phyloP scores from a whole-genome alignment of 2,888 invertebrate species.

The Mellilla xanthometata region DNA sequence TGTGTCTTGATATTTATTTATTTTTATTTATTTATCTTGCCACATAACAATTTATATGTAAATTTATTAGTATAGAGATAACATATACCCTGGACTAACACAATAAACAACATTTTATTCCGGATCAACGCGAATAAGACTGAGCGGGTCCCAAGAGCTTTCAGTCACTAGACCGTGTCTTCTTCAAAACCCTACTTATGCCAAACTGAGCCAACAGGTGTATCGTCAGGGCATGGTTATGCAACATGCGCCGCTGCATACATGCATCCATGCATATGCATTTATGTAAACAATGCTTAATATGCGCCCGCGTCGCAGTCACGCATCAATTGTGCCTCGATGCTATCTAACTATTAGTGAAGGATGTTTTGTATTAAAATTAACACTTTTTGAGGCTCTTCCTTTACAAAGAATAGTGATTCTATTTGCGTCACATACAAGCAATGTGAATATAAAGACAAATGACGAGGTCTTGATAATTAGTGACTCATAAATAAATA shows the following conservation, averaged over 20 bases:
- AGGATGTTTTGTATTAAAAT: slow-evolving; percentile 2
- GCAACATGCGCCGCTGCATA: slow-evolving; percentile 13
- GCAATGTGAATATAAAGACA: too few relatives aligned
- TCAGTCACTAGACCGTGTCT: slow-evolving; percentile 1
- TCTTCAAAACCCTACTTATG: not conserved
- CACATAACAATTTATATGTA: too few relatives aligned
- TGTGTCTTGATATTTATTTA: too few relatives aligned
- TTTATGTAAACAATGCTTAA: slow-evolving; percentile 11
- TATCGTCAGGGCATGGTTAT: slow-evolving; percentile 3
- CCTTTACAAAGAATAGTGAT: not conserved
- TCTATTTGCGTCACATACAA: too few relatives aligned
- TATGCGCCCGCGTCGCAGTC: slow-evolving; percentile 8
- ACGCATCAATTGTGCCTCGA: slow-evolving; percentile 8
- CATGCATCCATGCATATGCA: slow-evolving; percentile 12
- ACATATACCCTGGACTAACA: too few relatives aligned
- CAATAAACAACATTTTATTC: too few relatives aligned
- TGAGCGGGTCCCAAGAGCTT: too few relatives aligned
- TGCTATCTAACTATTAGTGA: slow-evolving; percentile 1
- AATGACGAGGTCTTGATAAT: too few relatives aligned
- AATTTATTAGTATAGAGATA: too few relatives aligned
- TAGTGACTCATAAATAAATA: too few relatives aligned
- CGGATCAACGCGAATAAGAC: too few relatives aligned
- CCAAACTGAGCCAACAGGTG: slow-evolving; percentile 1
- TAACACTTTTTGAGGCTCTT: slow-evolving; percentile 7
- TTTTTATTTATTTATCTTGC: too few relatives aligned